These are phyloP conservation scores for Holothuria leucospilota DNA, from an alignment of 53 echinoderm and acorn worm species.

Conservation along the genomic window DNA sequence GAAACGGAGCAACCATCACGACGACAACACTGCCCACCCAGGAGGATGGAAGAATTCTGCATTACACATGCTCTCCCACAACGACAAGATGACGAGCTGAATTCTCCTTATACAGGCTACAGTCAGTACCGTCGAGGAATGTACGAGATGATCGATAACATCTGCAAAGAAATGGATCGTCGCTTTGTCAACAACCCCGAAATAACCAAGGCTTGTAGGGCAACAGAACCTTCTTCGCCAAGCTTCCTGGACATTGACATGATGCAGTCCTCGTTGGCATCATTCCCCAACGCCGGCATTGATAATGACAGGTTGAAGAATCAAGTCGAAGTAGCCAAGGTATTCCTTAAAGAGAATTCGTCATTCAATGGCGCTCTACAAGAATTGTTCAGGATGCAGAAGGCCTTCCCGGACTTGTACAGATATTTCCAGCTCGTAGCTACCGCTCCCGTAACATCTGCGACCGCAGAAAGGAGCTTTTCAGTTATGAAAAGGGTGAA, in stretches of 20 bases:
- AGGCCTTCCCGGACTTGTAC: background rate
- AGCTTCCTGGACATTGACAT: slow-evolving; percentile 12
- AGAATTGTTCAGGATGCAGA: slow-evolving; percentile 7
- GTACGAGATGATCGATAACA: background rate
- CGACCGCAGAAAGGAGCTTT: background rate
- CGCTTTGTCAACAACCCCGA: background rate
- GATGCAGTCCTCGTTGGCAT: slow-evolving; percentile 9
- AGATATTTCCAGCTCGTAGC: slow-evolving; percentile 5
- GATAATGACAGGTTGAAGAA: no score
- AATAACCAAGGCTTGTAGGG: background rate
- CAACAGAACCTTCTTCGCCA: slow-evolving; percentile 16
- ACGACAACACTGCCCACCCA: background rate
- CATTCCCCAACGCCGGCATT: background rate
- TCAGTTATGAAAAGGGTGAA: slow-evolving; percentile 2
- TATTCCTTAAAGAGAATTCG: background rate
- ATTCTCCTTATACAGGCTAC: no score
- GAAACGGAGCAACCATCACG: background rate
- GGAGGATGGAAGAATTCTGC: background rate
- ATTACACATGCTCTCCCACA: slow-evolving; percentile 8
- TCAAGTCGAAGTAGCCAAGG: slow-evolving; percentile 2
- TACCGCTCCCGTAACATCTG: background rate
- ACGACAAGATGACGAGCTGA: background rate
- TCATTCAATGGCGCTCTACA: background rate
- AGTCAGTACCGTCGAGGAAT: background rate
- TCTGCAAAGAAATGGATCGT: background rate